Evolutionary conservation across 2,113 vertebrate genomes (phyloP), one percentile per base, ranked within the genome.

Genomic region (Suncus etruscus): DNA sequence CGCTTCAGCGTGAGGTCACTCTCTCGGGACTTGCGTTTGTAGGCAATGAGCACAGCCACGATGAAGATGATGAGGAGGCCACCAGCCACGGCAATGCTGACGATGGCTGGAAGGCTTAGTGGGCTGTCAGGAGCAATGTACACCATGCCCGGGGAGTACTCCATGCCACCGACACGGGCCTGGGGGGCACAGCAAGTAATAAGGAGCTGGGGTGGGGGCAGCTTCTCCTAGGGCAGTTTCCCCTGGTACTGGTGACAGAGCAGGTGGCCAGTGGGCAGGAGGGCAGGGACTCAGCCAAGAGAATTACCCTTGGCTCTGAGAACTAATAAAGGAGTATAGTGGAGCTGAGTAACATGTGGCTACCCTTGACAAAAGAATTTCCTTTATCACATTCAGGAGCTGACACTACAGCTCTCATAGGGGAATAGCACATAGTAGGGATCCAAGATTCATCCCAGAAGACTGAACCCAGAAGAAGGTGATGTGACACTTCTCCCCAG

Each of bases 91-190:
- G 99, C 98, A 0, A 99, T 99, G 98, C 99, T 98, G 93, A 99
- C 98, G n/a, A 99, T 99, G 84, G 99, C 99, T 0, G 99, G 99
- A 97, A 99, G 97, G 97, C 99, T 99, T 79, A 99, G 99, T 0
- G 98, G 99, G 95, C 99, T 99, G 98, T 99, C 99, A 0, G 99
- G 99, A 14, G 98, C 99, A 95, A 99, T 99, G 98, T 99, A 98
- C 90, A 99, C 99, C 97, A 99, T 98, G 15, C 99, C 99, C 0
- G 99, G 99, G 25, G 99, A 99, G 90, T 99, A 99, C 91, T 99
- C 99, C 93, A 99, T 98, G 7, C 99, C 99, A 10, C 99, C 99
- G 1, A 99, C 99, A 4, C 99, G 98, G 51, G 99, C 99, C 99
- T 99, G 79, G 3, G 63, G 50, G 65, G 31, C 90, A 96, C 31